A percentile compares a stretch with the other conserved stretches of the same genome.
phyloP scores from a whole-genome alignment of 2,888 invertebrate species.

The Trisateles emortualis region DNA sequence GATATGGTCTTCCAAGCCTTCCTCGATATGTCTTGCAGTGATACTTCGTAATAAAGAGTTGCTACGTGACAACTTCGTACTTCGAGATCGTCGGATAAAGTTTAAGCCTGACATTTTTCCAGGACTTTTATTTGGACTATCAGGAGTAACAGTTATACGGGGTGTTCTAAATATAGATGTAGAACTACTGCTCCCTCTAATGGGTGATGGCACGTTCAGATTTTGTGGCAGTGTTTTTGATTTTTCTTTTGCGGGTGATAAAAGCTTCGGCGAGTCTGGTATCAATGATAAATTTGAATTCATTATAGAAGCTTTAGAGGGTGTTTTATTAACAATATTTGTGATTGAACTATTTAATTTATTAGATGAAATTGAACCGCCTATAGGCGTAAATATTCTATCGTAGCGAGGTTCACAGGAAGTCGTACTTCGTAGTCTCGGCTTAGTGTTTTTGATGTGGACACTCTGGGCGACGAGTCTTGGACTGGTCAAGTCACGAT shows the following conservation, averaged over 20 bases:
- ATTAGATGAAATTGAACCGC: conserved; percentile 72
- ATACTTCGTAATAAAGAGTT: conserved; percentile 88
- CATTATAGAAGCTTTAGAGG: conserved; percentile 70
- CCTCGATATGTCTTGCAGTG: conserved; percentile 81
- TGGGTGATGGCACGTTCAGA: conserved; percentile 78
- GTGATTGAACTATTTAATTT: conserved; percentile 75
- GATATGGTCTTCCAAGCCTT: conserved; percentile 72
- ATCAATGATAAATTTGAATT: conserved; percentile 81
- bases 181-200: conserved; percentile 80
- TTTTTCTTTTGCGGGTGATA: conserved; percentile 81
- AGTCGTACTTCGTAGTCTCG: conserved; percentile 76
- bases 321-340: conserved; percentile 68
- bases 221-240: conserved; percentile 89
- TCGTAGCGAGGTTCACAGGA: conserved; percentile 82
- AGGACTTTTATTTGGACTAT: conserved; percentile 86
- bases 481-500: conserved; percentile 76
- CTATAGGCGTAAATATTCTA: conserved; percentile 78
- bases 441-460: conserved; percentile 68
- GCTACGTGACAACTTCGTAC: conserved; percentile 90
- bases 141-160: conserved; percentile 78
- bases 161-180: conserved; percentile 80
- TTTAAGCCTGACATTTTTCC: conserved; percentile 83
- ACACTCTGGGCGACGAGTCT: conserved; percentile 74
- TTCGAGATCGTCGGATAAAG: conserved; percentile 90
- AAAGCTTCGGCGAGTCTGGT: conserved; percentile 81